Percentiles rank a stretch among this genome's conserved stretches.
Conservation (phyloP, 2,113 vertebrate species). For the Rhynchopsitta pachyrhyncha region DNA sequence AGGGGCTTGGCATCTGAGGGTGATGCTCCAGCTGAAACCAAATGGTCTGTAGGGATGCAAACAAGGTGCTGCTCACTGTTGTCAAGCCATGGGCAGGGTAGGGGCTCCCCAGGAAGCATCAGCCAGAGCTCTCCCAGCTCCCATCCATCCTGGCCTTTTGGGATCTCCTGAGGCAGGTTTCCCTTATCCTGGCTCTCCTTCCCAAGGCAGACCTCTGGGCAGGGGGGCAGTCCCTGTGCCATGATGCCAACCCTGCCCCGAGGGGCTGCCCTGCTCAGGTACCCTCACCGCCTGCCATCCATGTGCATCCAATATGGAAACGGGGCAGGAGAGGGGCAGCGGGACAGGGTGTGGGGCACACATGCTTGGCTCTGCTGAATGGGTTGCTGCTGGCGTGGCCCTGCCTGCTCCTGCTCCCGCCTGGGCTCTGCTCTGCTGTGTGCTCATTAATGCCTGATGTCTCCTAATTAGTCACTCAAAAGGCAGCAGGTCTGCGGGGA, state of each 20-base stretch:
- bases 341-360: not conserved
- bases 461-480: constrained; percentile 51
- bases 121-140: not conserved
- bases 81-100: not conserved
- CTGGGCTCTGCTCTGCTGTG: not conserved
- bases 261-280: not conserved
- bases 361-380: not conserved
- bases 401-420: not conserved
- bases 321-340: not conserved
- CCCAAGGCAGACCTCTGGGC: not conserved
- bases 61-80: not conserved
- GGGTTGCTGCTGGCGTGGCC: not conserved
- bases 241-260: not conserved
- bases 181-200: not conserved
- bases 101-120: not conserved
- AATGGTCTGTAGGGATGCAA: not conserved
- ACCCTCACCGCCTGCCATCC: not conserved
- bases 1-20: not conserved
- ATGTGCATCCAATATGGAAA: not conserved
- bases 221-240: not conserved
- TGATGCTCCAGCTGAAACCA: not conserved
- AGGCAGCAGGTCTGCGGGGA: not conserved
- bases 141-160: not conserved
- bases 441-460: constrained; percentile 1
- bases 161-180: not conserved